Base-by-base conservation (phyloP, 2,888 invertebrate genomes). In the Lymantria dispar region DNA sequence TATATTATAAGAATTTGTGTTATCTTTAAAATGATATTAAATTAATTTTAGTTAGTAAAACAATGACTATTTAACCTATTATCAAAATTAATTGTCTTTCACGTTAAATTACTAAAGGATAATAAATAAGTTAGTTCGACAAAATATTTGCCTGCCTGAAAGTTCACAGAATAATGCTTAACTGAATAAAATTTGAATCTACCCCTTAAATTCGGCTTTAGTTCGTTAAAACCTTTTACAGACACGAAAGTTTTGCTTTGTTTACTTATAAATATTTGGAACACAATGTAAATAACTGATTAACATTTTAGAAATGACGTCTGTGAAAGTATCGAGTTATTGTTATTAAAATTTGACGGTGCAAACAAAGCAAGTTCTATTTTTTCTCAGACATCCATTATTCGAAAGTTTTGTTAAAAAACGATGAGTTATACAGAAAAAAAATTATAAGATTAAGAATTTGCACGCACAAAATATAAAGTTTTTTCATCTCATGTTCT, bases 71-170 rank as follows among this genome's bases (percentile, higher is more conserved):
- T 22, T 22, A 22, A 22, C 22, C 22, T 22, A 22, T 22, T 3
- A 2, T 22, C 22, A 22, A 22, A 22, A 22, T 22, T 22, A 65
- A 59, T 57, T 54, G 13, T 43, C 48, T 58, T 64, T 55, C 43
- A 50, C 45, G 50, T 56, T 58, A 52, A 62, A 59, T 67, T 58
- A 50, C 45, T 61, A 52, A 70, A 56, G 63, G 70, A 63, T 70
- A 60, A 62, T 62, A 76, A 74, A 78, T 66, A 65, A 58, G 59
- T 56, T 73, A 78, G 68, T 63, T 61, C 55, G 60, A 68, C 71
- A 76, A 79, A 78, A 80, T 82, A 82, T 83, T 84, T 77, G 65
- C 53, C 50, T 50, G 22, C 58, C 52, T 53, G 50, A 60, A 80
- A 77, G 63, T 76, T 66, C 44, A 43, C 54, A 56, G 62, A 71